Evolutionary conservation across 2,888 invertebrate genomes (phyloP).

Genomic region (Aphodius granarius): DNA sequence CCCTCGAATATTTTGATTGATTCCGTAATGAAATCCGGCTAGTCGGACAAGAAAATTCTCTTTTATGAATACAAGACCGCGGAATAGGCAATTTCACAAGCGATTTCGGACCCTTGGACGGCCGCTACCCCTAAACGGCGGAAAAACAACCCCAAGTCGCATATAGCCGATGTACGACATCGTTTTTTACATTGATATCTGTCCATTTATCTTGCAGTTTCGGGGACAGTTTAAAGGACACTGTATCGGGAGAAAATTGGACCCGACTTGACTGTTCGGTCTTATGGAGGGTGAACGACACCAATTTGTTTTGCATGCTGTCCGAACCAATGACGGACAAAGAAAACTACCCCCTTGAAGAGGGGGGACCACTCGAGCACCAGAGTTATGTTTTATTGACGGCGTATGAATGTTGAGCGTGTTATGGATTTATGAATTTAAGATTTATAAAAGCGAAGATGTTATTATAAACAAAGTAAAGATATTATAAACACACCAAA

Average conservation of each 20-base stretch:
- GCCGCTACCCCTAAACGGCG: background rate
- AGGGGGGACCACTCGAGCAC: background rate
- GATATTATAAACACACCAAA: too few species aligned
- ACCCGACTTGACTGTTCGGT: background rate
- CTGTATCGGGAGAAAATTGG: background rate
- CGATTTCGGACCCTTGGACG: background rate
- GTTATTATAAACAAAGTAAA: too few species aligned
- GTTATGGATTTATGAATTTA: too few species aligned
- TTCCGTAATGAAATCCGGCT: too few species aligned
- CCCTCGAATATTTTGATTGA: too few species aligned
- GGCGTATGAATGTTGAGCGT: background rate
- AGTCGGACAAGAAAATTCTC: too few species aligned
- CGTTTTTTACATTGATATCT: background rate
- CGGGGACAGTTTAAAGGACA: background rate
- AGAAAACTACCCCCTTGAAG: background rate
- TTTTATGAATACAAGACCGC: background rate
- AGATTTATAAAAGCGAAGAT: too few species aligned
- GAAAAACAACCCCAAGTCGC: background rate
- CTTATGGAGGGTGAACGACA: background rate
- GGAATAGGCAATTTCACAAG: background rate
- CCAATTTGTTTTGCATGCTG: background rate
- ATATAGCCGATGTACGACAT: background rate
- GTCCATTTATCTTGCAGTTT: background rate
- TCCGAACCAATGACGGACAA: background rate
- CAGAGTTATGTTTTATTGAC: background rate